phyloP scores from a whole-genome alignment of 2,888 invertebrate species.

The Priocnemis perturbator region DNA sequence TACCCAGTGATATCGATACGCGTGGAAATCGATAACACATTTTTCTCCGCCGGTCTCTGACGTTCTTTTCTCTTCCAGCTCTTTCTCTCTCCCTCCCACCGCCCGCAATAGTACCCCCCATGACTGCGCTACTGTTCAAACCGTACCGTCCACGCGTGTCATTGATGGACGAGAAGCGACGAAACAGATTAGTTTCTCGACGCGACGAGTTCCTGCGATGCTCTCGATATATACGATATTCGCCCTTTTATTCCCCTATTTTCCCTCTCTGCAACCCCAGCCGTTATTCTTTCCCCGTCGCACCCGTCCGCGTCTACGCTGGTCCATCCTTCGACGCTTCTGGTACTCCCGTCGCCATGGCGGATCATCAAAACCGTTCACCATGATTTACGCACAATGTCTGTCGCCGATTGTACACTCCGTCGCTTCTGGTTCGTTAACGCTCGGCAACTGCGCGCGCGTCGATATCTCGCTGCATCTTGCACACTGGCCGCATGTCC shows the following conservation, averaged over 20 bases:
- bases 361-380: conserved; percentile 25
- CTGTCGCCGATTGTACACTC: neutral
- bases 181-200: conserved; percentile 52
- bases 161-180: conserved; percentile 44
- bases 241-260: neutral
- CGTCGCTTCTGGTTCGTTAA: conserved; percentile 11
- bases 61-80: conserved; percentile 6
- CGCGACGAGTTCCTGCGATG: conserved; percentile 28
- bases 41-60: conserved; percentile 35
- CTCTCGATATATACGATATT: neutral
- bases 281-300: conserved; percentile 4
- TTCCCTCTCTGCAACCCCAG: neutral
- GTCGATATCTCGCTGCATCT: conserved; percentile 1
- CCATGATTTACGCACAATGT: conserved; percentile 12
- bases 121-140: conserved; percentile 21
- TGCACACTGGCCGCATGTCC: neutral
- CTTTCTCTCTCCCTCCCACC: conserved; percentile 19
- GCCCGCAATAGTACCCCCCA: conserved; percentile 8
- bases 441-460: conserved; percentile 1
- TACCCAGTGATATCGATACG: conserved; percentile 50
- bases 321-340: neutral
- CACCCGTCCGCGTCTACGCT: neutral
- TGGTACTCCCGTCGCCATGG: neutral
- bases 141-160: conserved; percentile 33
- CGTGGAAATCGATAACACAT: conserved; percentile 52